Percentiles rank a stretch among this genome's conserved stretches.
phyloP scores from a whole-genome alignment of 1,140 invertebrate species.

The Apis laboriosa region DNA sequence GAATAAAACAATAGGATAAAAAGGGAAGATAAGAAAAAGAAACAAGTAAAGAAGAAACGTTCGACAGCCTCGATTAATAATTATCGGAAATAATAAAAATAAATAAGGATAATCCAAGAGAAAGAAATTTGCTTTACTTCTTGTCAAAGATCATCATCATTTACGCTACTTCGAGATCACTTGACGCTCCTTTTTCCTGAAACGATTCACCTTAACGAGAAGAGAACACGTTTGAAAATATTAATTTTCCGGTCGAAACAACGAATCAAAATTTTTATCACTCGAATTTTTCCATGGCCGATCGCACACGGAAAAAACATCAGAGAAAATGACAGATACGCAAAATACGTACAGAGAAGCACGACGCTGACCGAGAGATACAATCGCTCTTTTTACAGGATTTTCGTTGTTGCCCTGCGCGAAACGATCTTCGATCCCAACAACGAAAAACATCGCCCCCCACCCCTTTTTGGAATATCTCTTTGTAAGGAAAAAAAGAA shows the following conservation, averaged over 20 bases:
- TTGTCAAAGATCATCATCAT: conserved; percentile 37
- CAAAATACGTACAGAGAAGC: conserved; percentile 42
- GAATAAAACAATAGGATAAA: neutral
- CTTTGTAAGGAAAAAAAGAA: conserved; percentile 34
- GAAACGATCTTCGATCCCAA: conserved; percentile 1
- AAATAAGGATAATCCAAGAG: neutral
- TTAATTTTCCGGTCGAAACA: conserved; percentile 28
- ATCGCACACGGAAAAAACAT: neutral
- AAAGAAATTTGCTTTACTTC: conserved; percentile 4
- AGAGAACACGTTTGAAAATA: conserved; percentile 7
- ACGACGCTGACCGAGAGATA: conserved; percentile 50
- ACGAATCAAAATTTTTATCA: conserved; percentile 29
- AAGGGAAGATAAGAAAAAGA: neutral
- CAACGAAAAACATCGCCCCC: conserved; percentile 38
- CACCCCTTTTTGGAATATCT: conserved; percentile 58
- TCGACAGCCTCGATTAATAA: neutral
- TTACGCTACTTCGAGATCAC: conserved; percentile 64
- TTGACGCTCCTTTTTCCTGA: conserved; percentile 66
- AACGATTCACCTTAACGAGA: conserved; percentile 1
- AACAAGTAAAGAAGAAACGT: neutral
- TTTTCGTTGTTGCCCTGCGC: conserved; percentile 20
- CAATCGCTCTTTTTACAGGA: conserved; percentile 56
- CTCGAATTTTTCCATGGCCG: neutral
- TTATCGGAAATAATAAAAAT: conserved; percentile 12
- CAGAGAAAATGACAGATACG: conserved; percentile 23